Evolutionary conservation across 2,797 vertebrate species (phyloP), one percentile per base, ranked within the genome.

Genomic region (Channallabes apus): DNA sequence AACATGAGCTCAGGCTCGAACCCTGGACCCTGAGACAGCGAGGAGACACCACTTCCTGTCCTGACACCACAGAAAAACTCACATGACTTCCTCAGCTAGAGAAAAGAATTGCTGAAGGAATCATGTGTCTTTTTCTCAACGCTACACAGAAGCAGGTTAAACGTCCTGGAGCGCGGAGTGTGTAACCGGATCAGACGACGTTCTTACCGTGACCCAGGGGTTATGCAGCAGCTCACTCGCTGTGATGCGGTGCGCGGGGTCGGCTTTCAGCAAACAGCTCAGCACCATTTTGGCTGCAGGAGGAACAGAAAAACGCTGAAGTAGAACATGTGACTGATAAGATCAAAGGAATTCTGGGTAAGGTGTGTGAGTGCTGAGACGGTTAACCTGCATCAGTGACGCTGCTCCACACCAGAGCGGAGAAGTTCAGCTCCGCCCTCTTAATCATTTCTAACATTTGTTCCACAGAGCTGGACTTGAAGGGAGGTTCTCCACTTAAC

Each of bases 211-310:
- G 91, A 97, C 91, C 96, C 96, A 95, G 29, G 95, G 93, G 88
- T 91, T 94, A 90, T 96, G 94, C 59, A 96, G 90, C 1, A 96
- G 92, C 90, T 97, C 93, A 88, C 94, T 94, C 78, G 93, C 94
- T 24, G 96, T 94, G 86, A 97, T 96, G 90, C 96, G 93, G 86
- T 97, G 95, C 75, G 94, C 93, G 32, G 95, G 95, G 84, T 96
- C 93, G 4, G 93, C 93, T 91, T 96, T 94, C 90, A 97, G 90
- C 86, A 97, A 93, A 80, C 91, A 92, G 72, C 91, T 91, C 89
- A 97, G 56, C 79, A 95, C 86, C 82, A 92, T 87, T 93, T 96
- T 97, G 85, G 94, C 96, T 96, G 91, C 83, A 86, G 91, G 88
- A 88, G 88, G 82, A 89, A 83, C 17, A 58, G 54, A 32, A 27